Evolutionary conservation across 1,140 invertebrate species (phyloP), one percentile per base, ranked within the genome.

Genomic region (Drosophila bocki): DNA sequence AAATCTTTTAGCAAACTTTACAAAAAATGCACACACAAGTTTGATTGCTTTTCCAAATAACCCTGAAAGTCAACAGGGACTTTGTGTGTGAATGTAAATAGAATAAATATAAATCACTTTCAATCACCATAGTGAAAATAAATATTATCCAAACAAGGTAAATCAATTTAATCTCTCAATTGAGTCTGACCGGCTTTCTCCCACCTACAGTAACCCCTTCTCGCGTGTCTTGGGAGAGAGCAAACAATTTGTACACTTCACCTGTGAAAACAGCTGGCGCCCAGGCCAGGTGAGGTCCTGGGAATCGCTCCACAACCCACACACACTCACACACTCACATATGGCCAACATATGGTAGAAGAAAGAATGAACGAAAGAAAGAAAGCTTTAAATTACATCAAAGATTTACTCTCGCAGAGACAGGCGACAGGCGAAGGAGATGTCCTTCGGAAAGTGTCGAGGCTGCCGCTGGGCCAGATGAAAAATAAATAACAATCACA

Each of bases 401-500:
- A 59, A 70, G 64, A 79, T 80, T 67, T 75, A 69, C 51, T 48
- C 39, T 37, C 54, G 29, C 48, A 0, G 2, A 26, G 17, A 35
- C 65, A 41, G 17, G 19, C 41, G 32, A 67, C 37, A 53, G 19
- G 35, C 17, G 50, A 71, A 59, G 67, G 65, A 48, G 56, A 70
- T 58, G 69, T 62, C 69, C 69, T 45, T 51, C 41, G 69, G 51
- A 60, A 56, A 72, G 67, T 71, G 69, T 72, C 69, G 63, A 39
- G 51, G 51, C 51, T 54, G 17, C 50, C 35, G 39, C 56, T 62
- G 74, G 61, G 79, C 71, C 74, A 75, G 76, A 86, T 82, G 81
- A 84, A 86, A 86, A 86, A 86, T 86, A 86, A 86, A 86, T 86
- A 86, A 86, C 82, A 86, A 86, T 86, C 82, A 86, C 61, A 86